Conservation (phyloP, 2,888 invertebrate species). For the Meteorus colon region DNA sequence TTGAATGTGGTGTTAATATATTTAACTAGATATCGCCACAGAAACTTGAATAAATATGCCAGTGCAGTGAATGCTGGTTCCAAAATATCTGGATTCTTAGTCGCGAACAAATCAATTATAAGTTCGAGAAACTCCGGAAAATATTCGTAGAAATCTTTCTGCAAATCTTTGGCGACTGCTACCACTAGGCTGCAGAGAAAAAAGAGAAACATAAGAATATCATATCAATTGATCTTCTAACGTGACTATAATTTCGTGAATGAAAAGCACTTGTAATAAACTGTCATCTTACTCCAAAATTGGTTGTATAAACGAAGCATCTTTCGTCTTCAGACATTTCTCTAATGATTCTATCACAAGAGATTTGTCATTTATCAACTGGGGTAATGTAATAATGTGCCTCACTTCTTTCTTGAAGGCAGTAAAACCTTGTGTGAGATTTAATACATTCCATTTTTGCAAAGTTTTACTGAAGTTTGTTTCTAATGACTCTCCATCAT, state of each 20-base stretch:
- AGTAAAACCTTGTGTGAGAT: slow-evolving; percentile 88
- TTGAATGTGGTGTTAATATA: slow-evolving; percentile 84
- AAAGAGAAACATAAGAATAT: slow-evolving; percentile 53
- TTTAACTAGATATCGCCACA: slow-evolving; percentile 88
- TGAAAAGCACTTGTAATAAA: background rate
- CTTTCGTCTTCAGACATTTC: slow-evolving; percentile 82
- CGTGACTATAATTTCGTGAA: background rate
- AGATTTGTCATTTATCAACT: slow-evolving; percentile 87
- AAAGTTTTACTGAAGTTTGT: slow-evolving; percentile 89
- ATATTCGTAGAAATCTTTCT: slow-evolving; percentile 90
- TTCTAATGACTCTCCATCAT: slow-evolving; percentile 81
- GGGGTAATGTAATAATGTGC: slow-evolving; percentile 86
- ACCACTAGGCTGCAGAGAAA: slow-evolving; percentile 81
- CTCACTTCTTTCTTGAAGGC: slow-evolving; percentile 85
- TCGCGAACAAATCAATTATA: slow-evolving; percentile 82
- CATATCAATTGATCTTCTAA: background rate
- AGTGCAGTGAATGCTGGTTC: slow-evolving; percentile 91
- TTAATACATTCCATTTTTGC: slow-evolving; percentile 92
- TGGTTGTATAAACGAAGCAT: slow-evolving; percentile 85
- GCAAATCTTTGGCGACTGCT: slow-evolving; percentile 89
- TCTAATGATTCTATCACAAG: slow-evolving; percentile 83
- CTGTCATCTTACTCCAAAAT: slow-evolving; percentile 84
- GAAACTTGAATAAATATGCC: slow-evolving; percentile 92
- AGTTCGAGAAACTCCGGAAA: slow-evolving; percentile 85
- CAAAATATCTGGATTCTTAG: slow-evolving; percentile 87